A percentile compares a stretch with the other conserved stretches of the same genome.
phyloP scores from a whole-genome alignment of 2,888 invertebrate species.

The Ormyrus thymus region DNA sequence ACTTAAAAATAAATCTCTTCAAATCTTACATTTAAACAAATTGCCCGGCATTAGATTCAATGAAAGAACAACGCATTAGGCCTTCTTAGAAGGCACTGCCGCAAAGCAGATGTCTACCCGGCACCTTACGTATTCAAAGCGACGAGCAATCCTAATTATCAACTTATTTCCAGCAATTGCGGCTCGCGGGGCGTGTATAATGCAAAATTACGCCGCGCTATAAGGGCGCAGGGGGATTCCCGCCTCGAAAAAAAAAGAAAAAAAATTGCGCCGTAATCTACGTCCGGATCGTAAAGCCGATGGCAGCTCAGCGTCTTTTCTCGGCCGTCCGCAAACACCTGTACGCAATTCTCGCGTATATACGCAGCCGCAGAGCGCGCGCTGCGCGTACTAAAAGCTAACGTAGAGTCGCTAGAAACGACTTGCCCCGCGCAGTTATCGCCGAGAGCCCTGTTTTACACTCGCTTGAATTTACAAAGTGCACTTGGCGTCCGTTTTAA shows the following conservation, averaged over 20 bases:
- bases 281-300: constrained; percentile 39
- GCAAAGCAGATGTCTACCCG: neutral
- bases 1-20: no score
- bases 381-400: no score
- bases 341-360: constrained; percentile 19
- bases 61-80: no score
- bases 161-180: constrained; percentile 21
- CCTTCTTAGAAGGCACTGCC: no score
- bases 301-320: constrained; percentile 10
- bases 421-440: no score
- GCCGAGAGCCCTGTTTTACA: constrained; percentile 26
- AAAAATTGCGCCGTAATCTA: constrained; percentile 38
- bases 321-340: constrained; percentile 28
- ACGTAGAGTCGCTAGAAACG: no score
- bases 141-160: constrained; percentile 30
- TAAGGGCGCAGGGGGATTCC: neutral
- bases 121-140: neutral
- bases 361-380: no score
- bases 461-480: neutral
- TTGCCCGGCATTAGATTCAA: no score
- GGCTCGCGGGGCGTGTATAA: neutral
- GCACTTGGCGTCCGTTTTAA: no score
- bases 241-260: neutral
- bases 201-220: constrained; percentile 31
- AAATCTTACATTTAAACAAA: no score